phyloP scores from a whole-genome alignment of 2,888 invertebrate species.

The Azorinus chamasolen region DNA sequence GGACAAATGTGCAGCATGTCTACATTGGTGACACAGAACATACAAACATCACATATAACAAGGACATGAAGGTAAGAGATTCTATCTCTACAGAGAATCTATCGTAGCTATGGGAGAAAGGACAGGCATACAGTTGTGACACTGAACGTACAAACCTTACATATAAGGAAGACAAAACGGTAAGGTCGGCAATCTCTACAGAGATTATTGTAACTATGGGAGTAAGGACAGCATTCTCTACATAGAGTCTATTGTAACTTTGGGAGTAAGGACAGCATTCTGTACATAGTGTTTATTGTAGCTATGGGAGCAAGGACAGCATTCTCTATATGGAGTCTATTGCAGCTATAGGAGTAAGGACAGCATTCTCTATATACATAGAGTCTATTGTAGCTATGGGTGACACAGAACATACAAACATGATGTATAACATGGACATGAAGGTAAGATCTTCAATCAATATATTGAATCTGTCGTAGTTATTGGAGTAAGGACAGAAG shows the following conservation, averaged over 20 bases:
- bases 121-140: slow-evolving; percentile 29
- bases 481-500: slow-evolving; percentile 51
- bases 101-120: slow-evolving; percentile 62
- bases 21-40: slow-evolving; percentile 51
- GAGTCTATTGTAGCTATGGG: slow-evolving; percentile 57
- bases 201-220: no score
- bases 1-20: slow-evolving; percentile 34
- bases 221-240: no score
- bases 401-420: slow-evolving; percentile 27
- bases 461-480: no score
- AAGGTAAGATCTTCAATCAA: no score
- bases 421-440: no score
- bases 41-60: background rate
- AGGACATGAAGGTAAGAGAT: no score
- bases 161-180: no score
- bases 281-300: slow-evolving; percentile 53
- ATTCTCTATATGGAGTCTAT: slow-evolving; percentile 52
- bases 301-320: slow-evolving; percentile 14
- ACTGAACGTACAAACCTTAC: slow-evolving; percentile 16
- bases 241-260: no score
- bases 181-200: no score
- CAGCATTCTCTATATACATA: slow-evolving; percentile 27
- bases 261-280: no score
- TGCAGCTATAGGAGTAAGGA: slow-evolving; percentile 58
- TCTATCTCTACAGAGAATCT: slow-evolving; percentile 49